Base-by-base conservation (phyloP, 2,797 vertebrate species). In the Discoglossus pictus region DNA sequence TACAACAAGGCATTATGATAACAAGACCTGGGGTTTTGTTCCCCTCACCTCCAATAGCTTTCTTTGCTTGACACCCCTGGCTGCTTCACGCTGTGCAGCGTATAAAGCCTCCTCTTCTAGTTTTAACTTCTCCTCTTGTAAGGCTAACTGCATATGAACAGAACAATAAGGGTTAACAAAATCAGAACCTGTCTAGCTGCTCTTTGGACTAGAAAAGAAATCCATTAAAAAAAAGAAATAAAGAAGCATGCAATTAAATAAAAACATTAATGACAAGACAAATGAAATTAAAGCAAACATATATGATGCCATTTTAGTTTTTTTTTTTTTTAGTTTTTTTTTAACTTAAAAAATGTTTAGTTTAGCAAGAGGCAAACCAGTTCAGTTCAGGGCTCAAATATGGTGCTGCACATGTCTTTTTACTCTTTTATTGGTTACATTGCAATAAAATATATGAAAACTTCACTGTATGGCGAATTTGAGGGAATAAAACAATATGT, bases 51-150 rank as follows among this genome's bases (percentile, higher is more conserved):
- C 95, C 93, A 91, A 89, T 83, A 92, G 83, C 86, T 90, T 95
- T 89, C 85, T 93, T 83, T 96, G 93, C 87, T 93, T 94, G 79
- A 95, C 91, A 89, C 94, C 88, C 91, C 90, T 93, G 88, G 95
- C 94, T 84, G 92, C 92, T 89, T 97, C 90, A 73, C 97, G 94
- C 83, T 99, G 93, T 84, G 91, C 92, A 77, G 91, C 91, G 88
- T 94, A 94, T 91, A 91, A 92, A 93, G 94, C 92, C 89, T 99
- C 97, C 82, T 99, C 97, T 94, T 99, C 96, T 97, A 96, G 89
- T 92, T 92, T 98, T 88, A 99, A 96, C 92, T 93, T 94, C 93
- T 99, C 94, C 87, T 99, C 97, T 89, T 96, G 92, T 93, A 92
- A 93, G 92, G 93, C 95, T 97, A 99, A 96, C 97, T 99, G 93